phyloP scores from a whole-genome alignment of 2,797 vertebrate genomes.

The Brachyrhaphis roseni region DNA sequence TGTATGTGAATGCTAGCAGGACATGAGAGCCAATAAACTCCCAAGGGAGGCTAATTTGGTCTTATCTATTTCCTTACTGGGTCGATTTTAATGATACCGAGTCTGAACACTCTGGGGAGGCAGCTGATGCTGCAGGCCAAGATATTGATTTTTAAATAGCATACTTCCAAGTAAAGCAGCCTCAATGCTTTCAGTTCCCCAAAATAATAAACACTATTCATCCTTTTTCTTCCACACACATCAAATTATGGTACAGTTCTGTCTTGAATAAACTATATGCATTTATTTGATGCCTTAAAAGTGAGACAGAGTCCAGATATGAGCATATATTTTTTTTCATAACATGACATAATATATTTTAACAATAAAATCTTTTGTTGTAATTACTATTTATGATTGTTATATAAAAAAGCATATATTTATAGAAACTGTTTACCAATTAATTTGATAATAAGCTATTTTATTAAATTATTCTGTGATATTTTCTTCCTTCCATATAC shows the following conservation, averaged over 20 bases:
- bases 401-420: neutral
- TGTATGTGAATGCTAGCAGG: constrained; percentile 22
- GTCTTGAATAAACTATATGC: neutral
- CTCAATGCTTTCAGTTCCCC: neutral
- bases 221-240: neutral
- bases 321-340: neutral
- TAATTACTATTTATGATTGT: neutral
- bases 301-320: neutral
- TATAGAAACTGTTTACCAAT: neutral
- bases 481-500: neutral
- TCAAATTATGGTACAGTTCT: neutral
- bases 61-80: constrained; percentile 57
- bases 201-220: neutral
- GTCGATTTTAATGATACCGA: constrained; percentile 49
- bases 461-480: neutral
- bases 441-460: neutral
- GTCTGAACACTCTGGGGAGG: constrained; percentile 8
- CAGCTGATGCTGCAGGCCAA: neutral
- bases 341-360: neutral
- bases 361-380: neutral
- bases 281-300: neutral
- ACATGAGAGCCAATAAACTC: constrained; percentile 21
- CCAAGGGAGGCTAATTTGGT: constrained; percentile 44
- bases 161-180: constrained; percentile 9
- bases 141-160: constrained; percentile 20